Percentiles rank a stretch among this genome's conserved stretches.
These are phyloP conservation scores for Austrolebias charrua DNA, from an alignment of 2,797 vertebrate species.

Conservation along the genomic window DNA sequence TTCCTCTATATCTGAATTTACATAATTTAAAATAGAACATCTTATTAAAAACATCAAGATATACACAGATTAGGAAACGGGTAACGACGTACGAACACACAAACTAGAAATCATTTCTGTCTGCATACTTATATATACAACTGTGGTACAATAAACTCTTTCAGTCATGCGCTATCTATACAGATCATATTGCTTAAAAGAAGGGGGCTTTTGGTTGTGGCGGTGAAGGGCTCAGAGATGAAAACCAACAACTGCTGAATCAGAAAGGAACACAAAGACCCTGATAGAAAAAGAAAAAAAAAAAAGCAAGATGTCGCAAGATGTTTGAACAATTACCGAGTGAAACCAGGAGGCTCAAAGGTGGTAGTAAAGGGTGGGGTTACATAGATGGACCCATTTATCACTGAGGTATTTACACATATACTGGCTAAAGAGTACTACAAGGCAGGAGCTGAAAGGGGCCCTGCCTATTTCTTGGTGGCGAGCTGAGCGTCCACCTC, in stretches of 20 bases:
- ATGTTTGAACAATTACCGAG: constrained; percentile 73
- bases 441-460: constrained; percentile 87
- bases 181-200: constrained; percentile 99
- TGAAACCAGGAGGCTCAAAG: constrained; percentile 58
- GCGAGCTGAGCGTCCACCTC: constrained; percentile 97
- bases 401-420: constrained; percentile 99
- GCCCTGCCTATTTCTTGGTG: constrained; percentile 91
- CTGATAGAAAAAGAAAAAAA: constrained; percentile 62
- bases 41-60: constrained; percentile 99
- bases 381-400: constrained; percentile 91
- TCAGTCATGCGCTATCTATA: constrained; percentile 99
- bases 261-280: constrained; percentile 33
- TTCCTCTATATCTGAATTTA: constrained; percentile 97
- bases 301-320: constrained; percentile 53
- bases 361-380: constrained; percentile 61
- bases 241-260: constrained; percentile 74
- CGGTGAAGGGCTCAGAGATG: constrained; percentile 69
- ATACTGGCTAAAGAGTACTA: constrained; percentile 99
- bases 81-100: constrained; percentile 99
- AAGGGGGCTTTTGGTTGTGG: constrained; percentile 90
- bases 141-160: constrained; percentile 97
- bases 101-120: constrained; percentile 98
- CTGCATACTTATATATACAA: constrained; percentile 99
- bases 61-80: constrained; percentile 99
- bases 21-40: constrained; percentile 99